Base-by-base conservation (phyloP, 2,888 invertebrate genomes). In the Agonum fuliginosum region DNA sequence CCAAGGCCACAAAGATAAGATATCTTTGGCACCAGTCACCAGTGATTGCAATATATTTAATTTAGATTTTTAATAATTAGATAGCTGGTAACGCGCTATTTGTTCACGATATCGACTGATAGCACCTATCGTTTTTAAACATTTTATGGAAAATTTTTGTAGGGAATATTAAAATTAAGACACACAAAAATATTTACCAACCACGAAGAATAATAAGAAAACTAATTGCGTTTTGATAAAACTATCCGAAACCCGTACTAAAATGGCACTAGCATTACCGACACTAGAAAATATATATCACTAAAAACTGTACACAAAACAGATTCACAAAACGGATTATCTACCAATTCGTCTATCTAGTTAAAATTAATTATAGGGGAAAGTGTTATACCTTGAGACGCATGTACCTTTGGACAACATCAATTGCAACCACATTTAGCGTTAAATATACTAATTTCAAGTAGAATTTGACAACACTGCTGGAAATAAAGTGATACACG, bases 1-100 rank as follows among this genome's bases (percentile, higher is more conserved):
- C 20, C 77, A 77, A 77, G 77, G 77, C 70, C 77, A 58, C 8
- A 8, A 17, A 19, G 69, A 77, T 69, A 41, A 70, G 77, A 77
- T 77, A 37, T 54, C 62, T 22, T 27, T 65, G 74, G 74, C 74
- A 62, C 74, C 74, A 70, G 43, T 69, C 74, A 62, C 74, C 74
- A 70, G 43, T 69, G 58, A 70, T 77, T 77, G 77, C 70, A 58
- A 77, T 77, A 67, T 69, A 77, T 70, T 77, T 77, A 70, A 77
- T 77, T 77, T 77, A 48, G 43, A 69, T 54, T 69, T 70, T 76
- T 76, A 72, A 17, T 77, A 77, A 77, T 77, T 70, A 17, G 74
- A 74, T 74, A 77, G 41, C 54, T 22, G 34, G 37, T 43, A 76
- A 69, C 51, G 20, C 58, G 69, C 51, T 70, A 76, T 76, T 76